phyloP scores from a whole-genome alignment of 2,888 invertebrate species.

The Oxystoma pomonae region DNA sequence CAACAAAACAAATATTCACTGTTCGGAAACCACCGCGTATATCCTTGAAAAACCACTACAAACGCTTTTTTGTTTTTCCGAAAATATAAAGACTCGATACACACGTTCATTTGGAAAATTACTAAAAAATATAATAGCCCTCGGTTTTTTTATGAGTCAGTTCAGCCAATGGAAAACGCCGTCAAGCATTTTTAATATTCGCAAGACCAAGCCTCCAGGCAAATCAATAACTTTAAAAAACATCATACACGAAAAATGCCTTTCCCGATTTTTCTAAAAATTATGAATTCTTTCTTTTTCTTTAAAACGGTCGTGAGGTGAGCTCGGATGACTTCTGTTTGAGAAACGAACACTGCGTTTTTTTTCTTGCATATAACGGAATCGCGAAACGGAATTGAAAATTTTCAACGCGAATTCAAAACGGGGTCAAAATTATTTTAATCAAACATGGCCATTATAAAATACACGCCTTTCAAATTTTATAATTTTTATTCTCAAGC shows the following conservation, averaged over 20 bases:
- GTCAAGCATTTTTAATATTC: slow-evolving; percentile 48
- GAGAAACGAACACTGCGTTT: slow-evolving; percentile 31
- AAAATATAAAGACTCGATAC: slow-evolving; percentile 47
- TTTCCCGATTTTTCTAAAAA: slow-evolving; percentile 18
- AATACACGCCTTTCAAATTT: slow-evolving; percentile 43
- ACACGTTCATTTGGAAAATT: slow-evolving; percentile 63
- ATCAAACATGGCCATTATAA: slow-evolving; percentile 40
- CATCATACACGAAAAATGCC: slow-evolving; percentile 39
- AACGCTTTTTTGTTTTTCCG: slow-evolving; percentile 35
- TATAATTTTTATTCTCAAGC: slow-evolving; percentile 46
- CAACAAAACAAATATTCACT: background rate
- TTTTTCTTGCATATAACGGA: slow-evolving; percentile 45
- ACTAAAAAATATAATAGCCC: slow-evolving; percentile 50
- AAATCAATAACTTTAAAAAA: slow-evolving; percentile 50
- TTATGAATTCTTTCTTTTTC: slow-evolving; percentile 12
- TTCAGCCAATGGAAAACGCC: slow-evolving; percentile 50
- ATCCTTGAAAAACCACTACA: slow-evolving; percentile 1
- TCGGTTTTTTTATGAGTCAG: slow-evolving; percentile 49
- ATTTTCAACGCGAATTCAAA: slow-evolving; percentile 43
- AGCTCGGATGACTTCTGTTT: slow-evolving; percentile 27
- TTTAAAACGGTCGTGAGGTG: slow-evolving; percentile 18
- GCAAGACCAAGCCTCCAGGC: slow-evolving; percentile 49
- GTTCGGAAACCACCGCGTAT: slow-evolving; percentile 9
- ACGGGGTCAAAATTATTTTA: slow-evolving; percentile 47
- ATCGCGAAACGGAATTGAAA: slow-evolving; percentile 32